phyloP scores from a whole-genome alignment of 2,797 vertebrate genomes.

The Gila robusta region DNA sequence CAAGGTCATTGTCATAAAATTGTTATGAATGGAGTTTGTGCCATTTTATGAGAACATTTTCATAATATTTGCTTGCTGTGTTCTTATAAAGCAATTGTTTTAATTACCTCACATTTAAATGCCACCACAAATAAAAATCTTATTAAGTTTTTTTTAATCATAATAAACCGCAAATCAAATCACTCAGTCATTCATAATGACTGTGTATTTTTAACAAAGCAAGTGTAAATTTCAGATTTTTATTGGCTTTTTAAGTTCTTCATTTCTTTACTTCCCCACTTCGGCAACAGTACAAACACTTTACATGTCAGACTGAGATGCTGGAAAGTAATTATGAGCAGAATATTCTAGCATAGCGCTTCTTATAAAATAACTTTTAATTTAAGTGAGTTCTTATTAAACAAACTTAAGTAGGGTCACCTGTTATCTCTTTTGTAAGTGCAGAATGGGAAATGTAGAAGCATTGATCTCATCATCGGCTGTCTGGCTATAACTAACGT shows the following conservation, averaged over 20 bases:
- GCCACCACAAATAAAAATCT: neutral
- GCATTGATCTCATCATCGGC: constrained; percentile 24
- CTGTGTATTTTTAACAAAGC: neutral
- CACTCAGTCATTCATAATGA: neutral
- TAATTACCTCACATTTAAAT: neutral
- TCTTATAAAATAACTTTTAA: neutral
- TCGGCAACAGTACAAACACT: neutral
- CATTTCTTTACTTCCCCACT: neutral
- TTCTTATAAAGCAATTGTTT: neutral
- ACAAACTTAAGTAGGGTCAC: constrained; percentile 15
- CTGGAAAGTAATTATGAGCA: constrained; percentile 6
- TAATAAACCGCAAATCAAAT: neutral
- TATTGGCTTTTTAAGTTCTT: neutral
- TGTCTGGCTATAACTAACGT: constrained; percentile 1
- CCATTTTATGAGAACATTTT: neutral
- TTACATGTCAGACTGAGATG: constrained; percentile 8
- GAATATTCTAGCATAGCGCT: neutral
- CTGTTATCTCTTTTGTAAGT: constrained; percentile 30
- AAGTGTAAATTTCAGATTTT: neutral
- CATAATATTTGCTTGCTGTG: neutral
- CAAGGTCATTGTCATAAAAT: neutral
- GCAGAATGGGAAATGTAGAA: constrained; percentile 35
- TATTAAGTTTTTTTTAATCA: neutral
- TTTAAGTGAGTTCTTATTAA: constrained; percentile 12
- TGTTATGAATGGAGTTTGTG: neutral